Evolutionary conservation across 2,888 invertebrate genomes (phyloP).

Genomic region (Lasioglossum vierecki): DNA sequence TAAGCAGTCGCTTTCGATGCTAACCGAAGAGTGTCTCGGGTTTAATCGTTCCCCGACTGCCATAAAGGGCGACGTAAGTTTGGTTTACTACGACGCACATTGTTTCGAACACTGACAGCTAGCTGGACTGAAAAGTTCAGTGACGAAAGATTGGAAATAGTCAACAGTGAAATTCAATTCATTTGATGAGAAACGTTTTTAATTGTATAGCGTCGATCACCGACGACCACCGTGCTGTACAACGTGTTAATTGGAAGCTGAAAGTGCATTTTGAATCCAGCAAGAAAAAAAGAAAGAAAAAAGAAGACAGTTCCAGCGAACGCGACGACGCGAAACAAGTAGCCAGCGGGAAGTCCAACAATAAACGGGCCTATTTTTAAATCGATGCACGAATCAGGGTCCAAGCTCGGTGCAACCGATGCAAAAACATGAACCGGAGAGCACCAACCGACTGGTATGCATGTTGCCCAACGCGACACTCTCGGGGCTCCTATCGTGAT

Average conservation of each 20-base stretch:
- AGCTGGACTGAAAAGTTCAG: no score
- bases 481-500: background rate
- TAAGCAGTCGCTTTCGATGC: conserved; percentile 17
- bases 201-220: background rate
- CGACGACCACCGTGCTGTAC: background rate
- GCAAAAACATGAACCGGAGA: conserved; percentile 11
- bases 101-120: no score
- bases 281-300: background rate
- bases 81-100: background rate
- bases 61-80: conserved; percentile 8
- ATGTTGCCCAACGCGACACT: background rate
- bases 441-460: background rate
- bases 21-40: background rate
- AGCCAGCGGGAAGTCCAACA: conserved; percentile 14
- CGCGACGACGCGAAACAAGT: conserved; percentile 26
- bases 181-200: no score
- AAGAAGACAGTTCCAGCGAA: background rate
- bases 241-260: background rate
- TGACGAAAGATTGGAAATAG: no score
- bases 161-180: no score
- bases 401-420: conserved; percentile 8
- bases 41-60: conserved; percentile 2
- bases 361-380: conserved; percentile 31
- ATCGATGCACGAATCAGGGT: conserved; percentile 27
- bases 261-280: background rate